phyloP scores from a whole-genome alignment of 1,140 invertebrate genomes.

The Tetragonula clypearis region DNA sequence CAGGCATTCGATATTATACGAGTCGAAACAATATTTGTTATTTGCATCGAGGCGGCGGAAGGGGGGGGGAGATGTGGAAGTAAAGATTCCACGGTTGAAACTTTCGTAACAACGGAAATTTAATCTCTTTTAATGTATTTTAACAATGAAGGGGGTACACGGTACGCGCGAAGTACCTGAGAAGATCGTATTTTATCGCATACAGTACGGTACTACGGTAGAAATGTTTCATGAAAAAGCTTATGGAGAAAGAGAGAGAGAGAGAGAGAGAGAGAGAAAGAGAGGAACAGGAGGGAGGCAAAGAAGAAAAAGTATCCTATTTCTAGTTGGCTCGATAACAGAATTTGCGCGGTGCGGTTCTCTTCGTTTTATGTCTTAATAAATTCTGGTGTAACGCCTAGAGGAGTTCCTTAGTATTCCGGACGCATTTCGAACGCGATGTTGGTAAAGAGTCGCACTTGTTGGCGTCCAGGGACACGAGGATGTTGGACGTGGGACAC shows the following conservation, averaged over 20 bases:
- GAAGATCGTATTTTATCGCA: background rate
- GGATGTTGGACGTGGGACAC: constrained; percentile 71
- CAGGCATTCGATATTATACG: constrained; percentile 57
- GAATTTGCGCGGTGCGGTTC: background rate
- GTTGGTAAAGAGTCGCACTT: constrained; percentile 80
- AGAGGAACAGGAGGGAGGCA: no score
- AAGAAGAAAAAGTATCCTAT: background rate
- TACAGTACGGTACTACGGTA: background rate
- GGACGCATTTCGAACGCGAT: constrained; percentile 74
- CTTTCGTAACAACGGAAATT: background rate
- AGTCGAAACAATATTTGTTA: constrained; percentile 53
- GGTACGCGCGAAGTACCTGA: background rate
- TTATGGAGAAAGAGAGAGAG: no score
- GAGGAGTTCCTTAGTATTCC: constrained; percentile 74
- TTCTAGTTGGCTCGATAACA: background rate
- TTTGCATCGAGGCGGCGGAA: constrained; percentile 7
- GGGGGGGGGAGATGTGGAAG: background rate
- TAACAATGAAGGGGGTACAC: no score
- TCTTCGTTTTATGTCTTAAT: constrained; percentile 30
- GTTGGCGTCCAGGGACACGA: constrained; percentile 77
- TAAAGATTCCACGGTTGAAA: background rate
- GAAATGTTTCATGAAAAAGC: background rate
- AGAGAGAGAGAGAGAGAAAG: no score
- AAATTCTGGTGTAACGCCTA: constrained; percentile 23
- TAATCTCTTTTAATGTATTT: background rate